These are phyloP conservation scores for Hippolais icterina DNA, from an alignment of 2,113 vertebrate genomes.

Conservation along the genomic window DNA sequence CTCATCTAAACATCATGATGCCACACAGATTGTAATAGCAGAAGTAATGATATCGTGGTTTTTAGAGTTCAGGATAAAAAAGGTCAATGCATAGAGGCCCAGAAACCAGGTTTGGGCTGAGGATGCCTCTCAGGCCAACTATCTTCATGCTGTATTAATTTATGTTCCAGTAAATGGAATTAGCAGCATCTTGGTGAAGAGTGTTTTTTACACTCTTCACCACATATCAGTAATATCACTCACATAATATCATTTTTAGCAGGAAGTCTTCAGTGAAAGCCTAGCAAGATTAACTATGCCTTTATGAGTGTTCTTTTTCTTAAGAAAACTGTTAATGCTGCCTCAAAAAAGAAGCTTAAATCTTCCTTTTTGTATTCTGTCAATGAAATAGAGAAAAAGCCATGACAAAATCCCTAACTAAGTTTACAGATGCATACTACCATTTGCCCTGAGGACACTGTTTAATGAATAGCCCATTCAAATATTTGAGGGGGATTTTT, in stretches of 20 bases:
- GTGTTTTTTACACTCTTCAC: background rate
- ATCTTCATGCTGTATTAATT: background rate
- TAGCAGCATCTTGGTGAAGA: background rate
- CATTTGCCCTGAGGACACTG: background rate
- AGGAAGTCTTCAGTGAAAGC: background rate
- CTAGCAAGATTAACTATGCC: background rate
- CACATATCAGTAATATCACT: background rate
- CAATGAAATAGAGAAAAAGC: background rate
- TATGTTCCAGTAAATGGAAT: background rate
- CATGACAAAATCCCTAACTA: background rate
- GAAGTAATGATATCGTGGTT: background rate
- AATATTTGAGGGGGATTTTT: slow-evolving; percentile 1
- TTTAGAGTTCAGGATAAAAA: background rate
- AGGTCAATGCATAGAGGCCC: background rate
- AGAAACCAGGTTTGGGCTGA: background rate
- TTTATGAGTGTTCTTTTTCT: background rate
- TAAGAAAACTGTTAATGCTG: background rate
- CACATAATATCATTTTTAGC: background rate
- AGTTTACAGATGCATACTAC: background rate
- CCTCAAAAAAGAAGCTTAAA: background rate
- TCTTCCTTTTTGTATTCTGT: background rate
- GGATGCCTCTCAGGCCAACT: background rate
- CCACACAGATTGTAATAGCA: background rate
- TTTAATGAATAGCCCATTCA: background rate
- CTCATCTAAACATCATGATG: background rate